A percentile compares a stretch with the other conserved stretches of the same genome.
Evolutionary conservation across 2,888 invertebrate genomes (phyloP).

Genomic region (Andrena trimmerana): DNA sequence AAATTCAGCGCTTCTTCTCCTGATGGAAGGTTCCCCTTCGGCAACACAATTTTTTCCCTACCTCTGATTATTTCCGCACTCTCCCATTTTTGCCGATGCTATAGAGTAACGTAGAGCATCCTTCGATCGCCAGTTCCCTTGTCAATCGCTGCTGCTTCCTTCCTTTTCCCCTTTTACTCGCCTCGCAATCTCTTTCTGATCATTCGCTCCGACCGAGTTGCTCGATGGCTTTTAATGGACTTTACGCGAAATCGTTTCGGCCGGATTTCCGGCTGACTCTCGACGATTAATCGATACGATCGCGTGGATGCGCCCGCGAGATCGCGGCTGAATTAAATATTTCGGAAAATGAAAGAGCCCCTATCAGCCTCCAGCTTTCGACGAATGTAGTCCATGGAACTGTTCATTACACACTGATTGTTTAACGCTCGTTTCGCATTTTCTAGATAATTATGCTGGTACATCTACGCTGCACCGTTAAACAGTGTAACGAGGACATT

Average conservation of each 20-base stretch:
- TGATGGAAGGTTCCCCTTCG: neutral
- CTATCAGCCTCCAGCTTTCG: neutral
- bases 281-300: conserved; percentile 26
- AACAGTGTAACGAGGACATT: too few species aligned
- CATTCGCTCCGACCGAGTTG: neutral
- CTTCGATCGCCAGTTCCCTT: neutral
- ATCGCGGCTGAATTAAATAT: neutral
- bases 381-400: conserved; percentile 2
- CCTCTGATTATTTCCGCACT: neutral
- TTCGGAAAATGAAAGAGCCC: conserved; percentile 19
- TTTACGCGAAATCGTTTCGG: conserved; percentile 21
- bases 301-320: neutral
- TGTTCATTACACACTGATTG: conserved; percentile 3
- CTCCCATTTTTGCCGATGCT: neutral
- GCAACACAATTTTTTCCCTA: neutral
- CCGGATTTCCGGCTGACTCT: conserved; percentile 8
- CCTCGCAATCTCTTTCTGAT: conserved; percentile 1
- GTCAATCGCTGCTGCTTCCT: neutral
- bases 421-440: conserved; percentile 20
- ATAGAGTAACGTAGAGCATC: neutral
- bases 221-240: conserved; percentile 14
- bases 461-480: too few species aligned
- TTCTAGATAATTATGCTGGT: neutral
- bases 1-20: neutral
- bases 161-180: neutral